Evolutionary conservation across 2,797 vertebrate species (phyloP).

Genomic region (Myotis findleyi): DNA sequence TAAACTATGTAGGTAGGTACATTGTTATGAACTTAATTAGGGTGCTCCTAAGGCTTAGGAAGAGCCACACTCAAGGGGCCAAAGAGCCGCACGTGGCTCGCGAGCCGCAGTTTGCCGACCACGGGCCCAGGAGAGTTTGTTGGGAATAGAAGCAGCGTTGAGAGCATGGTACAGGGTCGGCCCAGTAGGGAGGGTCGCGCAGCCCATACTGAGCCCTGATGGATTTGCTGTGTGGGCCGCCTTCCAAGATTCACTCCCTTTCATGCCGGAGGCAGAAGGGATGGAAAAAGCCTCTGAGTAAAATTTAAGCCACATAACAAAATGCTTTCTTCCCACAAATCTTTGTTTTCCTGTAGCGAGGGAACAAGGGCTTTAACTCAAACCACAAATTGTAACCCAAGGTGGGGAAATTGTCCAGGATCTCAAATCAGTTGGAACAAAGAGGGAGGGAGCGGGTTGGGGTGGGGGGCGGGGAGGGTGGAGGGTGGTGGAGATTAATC

Average conservation of each 20-base stretch:
- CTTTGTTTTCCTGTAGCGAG: conserved; percentile 80
- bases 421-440: conserved; percentile 84
- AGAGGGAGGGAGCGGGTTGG: conserved; percentile 70
- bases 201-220: background rate
- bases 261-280: conserved; percentile 35
- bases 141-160: background rate
- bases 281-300: conserved; percentile 50
- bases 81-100: too few relatives aligned
- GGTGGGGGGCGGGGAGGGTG: too few relatives aligned
- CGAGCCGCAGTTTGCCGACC: too few relatives aligned
- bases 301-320: conserved; percentile 80
- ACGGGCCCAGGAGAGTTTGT: background rate
- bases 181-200: background rate
- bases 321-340: conserved; percentile 83
- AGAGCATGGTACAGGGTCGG: background rate
- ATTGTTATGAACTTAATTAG: too few relatives aligned
- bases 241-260: conserved; percentile 54
- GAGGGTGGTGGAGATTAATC: conserved; percentile 90
- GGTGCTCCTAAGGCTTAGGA: too few relatives aligned
- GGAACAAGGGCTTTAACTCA: conserved; percentile 81
- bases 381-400: conserved; percentile 83
- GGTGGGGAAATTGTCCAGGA: conserved; percentile 84
- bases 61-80: too few relatives aligned
- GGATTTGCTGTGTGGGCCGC: background rate
- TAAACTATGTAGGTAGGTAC: too few relatives aligned